Evolutionary conservation across 2,113 vertebrate genomes (phyloP), one percentile per base, ranked within the genome.

Genomic region (Rallus limicola): DNA sequence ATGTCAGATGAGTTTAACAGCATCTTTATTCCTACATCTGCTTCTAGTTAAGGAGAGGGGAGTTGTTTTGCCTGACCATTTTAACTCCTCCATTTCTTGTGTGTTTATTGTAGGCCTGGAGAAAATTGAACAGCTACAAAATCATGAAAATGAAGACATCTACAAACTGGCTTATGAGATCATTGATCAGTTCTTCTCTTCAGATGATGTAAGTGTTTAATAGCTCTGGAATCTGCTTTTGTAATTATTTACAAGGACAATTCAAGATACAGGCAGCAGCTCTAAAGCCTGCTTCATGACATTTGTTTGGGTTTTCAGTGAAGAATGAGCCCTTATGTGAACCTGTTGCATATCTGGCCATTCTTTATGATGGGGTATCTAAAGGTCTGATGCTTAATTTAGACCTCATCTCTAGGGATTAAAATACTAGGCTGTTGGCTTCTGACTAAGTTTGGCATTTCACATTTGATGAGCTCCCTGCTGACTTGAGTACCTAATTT

Each of bases 81-180:
- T 64, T 74, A 56, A 50, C n/a, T 60, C 16, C 79, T 59, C n/a
- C 2, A 3, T 94, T 17, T 95, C 62, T 88, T 34, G 3, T 94
- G 74, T 80, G 2, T 92, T 69, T 95, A 11, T 92, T 63, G 29
- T 93, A 99, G 99, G 99, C 84, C 98, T 99, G 98, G 99, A 99
- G 98, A 99, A 99, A 96, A 99, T 99, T 69, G 99, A 99, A 98
- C 99, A 99, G 86, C 98, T 99, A 93, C 99, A 99, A 97, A 99
- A 99, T 96, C 99, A 99, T 95, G 99, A 99, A 98, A 99, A 99
- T 96, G 99, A 99, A 98, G 99, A 99, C 98, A 99, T 99, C 98
- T 99, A 99, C 98, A 99, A 99, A 98, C 98, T 99, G 98, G 99
- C 99, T 71, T 99, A 99, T 96, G 99, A 99, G 98, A 99, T 99